Base-by-base conservation (phyloP, 2,888 invertebrate species). In the Raillietiella orientalis region DNA sequence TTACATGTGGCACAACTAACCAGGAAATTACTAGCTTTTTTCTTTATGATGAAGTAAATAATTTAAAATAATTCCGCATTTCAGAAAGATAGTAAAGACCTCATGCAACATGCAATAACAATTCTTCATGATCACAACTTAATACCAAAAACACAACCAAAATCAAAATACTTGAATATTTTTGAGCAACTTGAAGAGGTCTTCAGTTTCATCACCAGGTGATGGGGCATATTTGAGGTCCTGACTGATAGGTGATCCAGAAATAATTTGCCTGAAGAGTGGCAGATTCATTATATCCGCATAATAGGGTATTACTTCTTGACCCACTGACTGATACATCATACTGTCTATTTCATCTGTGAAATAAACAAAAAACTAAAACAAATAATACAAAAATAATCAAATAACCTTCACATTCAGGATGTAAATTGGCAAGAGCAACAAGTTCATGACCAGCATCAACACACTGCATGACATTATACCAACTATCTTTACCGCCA, bases 281-380 rank as follows among this genome's bases (percentile, higher is more conserved):
- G 93, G 93, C 30, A 96, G 47, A 3, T 60, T 72, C 66, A 90
- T 72, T 2, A 96, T 90, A 45, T 79, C 69, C 14, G 84, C 75
- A 45, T 87, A 74, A 34, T 71, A 55, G 34, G 67, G 66, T 34
- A 96, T 67, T 11, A 77, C 82, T 53, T 87, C 75, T 45, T 84
- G 77, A 2, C 93, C 96, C 28, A 96, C 93, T 26, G 87, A 87
- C 55, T 99, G 96, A 45, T 90, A 96, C 96, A 99, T 99, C 44
- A 75, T 93, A 43, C 84, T 84, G 48, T 90, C 87, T 39, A 82
- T 45, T 47, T 87, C 87, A 58, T 71, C 71, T 66, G 45, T 21
- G 48, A 48, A 5, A 22, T 24, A 6, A 16, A 24, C 9, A 20
- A 10, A 14, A 29, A 21, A 19, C 12, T 19, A 14, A 16, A 25